These are phyloP conservation scores for Polyodon spathula DNA, from an alignment of 2,113 vertebrate genomes.

Conservation along the genomic window DNA sequence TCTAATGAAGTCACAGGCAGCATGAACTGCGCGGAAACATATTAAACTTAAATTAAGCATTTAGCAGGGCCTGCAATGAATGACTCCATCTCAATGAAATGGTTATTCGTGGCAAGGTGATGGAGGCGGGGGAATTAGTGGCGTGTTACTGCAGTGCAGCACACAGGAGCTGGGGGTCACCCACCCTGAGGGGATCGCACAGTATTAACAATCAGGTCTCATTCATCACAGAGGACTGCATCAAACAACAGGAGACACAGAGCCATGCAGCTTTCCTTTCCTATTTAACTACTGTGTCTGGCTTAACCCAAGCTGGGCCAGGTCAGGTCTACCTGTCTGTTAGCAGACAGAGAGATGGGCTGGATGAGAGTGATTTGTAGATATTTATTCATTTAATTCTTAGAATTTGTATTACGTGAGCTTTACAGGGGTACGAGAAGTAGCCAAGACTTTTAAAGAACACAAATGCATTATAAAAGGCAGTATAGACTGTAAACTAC, in stretches of 20 bases:
- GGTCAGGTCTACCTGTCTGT: too few relatives aligned
- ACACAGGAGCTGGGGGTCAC: neutral
- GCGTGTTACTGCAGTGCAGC: slow-evolving; percentile 11
- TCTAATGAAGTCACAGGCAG: neutral
- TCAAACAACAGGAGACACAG: neutral
- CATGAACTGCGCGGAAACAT: neutral
- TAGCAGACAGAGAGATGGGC: too few relatives aligned
- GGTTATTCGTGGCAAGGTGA: neutral
- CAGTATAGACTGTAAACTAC: too few relatives aligned
- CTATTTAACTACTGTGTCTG: too few relatives aligned
- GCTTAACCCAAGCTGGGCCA: too few relatives aligned
- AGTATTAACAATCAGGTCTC: neutral
- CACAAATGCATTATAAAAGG: too few relatives aligned
- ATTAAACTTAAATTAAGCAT: neutral
- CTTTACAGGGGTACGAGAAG: too few relatives aligned
- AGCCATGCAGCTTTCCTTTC: neutral
- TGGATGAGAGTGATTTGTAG: too few relatives aligned
- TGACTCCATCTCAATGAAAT: neutral
- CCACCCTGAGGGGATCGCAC: neutral
- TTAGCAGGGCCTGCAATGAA: neutral
- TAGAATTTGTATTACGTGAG: too few relatives aligned
- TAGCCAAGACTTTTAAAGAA: too few relatives aligned
- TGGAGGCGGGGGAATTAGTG: slow-evolving; percentile 12
- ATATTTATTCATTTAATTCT: too few relatives aligned
- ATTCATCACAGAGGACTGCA: neutral